phyloP scores from a whole-genome alignment of 1,140 invertebrate species.

The Euwallacea fornicatus region DNA sequence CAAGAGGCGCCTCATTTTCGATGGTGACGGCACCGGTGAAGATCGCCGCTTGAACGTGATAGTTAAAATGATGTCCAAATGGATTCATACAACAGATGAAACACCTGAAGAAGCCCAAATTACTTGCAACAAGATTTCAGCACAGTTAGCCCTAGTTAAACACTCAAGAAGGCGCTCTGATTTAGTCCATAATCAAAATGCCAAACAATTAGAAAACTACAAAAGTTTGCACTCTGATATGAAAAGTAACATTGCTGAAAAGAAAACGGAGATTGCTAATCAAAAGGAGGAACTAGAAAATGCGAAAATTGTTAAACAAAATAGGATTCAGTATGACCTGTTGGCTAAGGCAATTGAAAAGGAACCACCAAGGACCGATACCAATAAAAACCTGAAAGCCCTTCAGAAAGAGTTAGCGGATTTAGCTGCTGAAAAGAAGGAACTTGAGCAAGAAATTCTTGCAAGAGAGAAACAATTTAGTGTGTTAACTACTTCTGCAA shows the following conservation, averaged over 20 bases:
- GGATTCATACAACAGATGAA: slow-evolving; percentile 75
- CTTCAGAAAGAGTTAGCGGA: slow-evolving; percentile 2
- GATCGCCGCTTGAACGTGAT: slow-evolving; percentile 85
- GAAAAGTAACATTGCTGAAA: slow-evolving; percentile 72
- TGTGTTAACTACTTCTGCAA: slow-evolving; percentile 28
- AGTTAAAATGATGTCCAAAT: slow-evolving; percentile 87
- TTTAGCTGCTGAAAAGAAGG: slow-evolving; percentile 3
- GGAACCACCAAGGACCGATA: slow-evolving; percentile 4
- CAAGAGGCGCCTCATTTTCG: slow-evolving; percentile 83
- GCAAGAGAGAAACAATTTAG: slow-evolving; percentile 60
- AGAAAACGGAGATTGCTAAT: slow-evolving; percentile 73
- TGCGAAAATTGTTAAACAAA: slow-evolving; percentile 68
- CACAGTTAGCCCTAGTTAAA: slow-evolving; percentile 84
- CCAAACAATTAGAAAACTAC: slow-evolving; percentile 83
- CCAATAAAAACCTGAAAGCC: background rate
- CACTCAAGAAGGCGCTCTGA: slow-evolving; percentile 85
- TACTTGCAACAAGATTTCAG: slow-evolving; percentile 78
- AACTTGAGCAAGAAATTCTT: slow-evolving; percentile 75
- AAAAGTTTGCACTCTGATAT: slow-evolving; percentile 75
- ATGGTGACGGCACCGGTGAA: slow-evolving; percentile 95
- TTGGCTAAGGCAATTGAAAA: slow-evolving; percentile 39
- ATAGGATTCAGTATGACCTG: slow-evolving; percentile 7
- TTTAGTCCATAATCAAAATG: slow-evolving; percentile 77
- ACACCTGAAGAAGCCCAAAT: slow-evolving; percentile 70
- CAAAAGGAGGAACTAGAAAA: slow-evolving; percentile 75